Conservation (phyloP, 2,113 vertebrate species). For the Ammodytes marinus region DNA sequence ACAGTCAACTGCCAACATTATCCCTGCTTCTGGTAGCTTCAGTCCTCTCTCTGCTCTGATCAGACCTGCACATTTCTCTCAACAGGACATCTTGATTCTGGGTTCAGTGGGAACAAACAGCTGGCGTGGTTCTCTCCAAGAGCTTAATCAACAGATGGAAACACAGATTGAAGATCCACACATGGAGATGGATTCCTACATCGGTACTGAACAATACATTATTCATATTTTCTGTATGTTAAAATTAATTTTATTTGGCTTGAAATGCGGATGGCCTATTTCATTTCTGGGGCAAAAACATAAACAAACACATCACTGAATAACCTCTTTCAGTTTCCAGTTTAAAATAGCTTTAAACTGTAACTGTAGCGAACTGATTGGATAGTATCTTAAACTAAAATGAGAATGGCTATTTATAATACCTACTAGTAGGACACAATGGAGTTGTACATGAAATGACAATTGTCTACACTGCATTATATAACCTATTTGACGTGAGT, state of each 20-base stretch:
- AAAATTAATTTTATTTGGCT: not conserved
- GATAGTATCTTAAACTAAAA: not conserved
- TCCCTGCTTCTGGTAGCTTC: too few species aligned
- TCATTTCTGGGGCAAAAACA: not conserved
- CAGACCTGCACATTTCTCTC: constrained; percentile 15
- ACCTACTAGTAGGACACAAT: not conserved
- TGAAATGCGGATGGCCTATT: not conserved
- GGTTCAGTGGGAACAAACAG: constrained; percentile 79
- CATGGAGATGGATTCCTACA: constrained; percentile 74
- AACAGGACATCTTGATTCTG: constrained; percentile 74
- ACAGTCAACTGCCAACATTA: not conserved
- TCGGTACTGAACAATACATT: constrained; percentile 66
- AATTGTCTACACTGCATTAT: too few species aligned
- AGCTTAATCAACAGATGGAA: fast-evolving
- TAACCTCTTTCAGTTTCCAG: not conserved
- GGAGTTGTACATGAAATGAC: not conserved
- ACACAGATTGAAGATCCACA: constrained; percentile 49
- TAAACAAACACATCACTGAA: not conserved
- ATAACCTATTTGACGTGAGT: not conserved
- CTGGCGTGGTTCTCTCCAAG: constrained; percentile 73
- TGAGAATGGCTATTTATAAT: not conserved
- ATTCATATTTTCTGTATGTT: not conserved
- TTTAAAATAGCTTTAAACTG: not conserved
- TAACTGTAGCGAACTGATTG: not conserved
- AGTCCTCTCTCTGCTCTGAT: not conserved